Evolutionary conservation across 2,113 vertebrate species (phyloP), one percentile per base, ranked within the genome.

Genomic region (Pao palembangensis): DNA sequence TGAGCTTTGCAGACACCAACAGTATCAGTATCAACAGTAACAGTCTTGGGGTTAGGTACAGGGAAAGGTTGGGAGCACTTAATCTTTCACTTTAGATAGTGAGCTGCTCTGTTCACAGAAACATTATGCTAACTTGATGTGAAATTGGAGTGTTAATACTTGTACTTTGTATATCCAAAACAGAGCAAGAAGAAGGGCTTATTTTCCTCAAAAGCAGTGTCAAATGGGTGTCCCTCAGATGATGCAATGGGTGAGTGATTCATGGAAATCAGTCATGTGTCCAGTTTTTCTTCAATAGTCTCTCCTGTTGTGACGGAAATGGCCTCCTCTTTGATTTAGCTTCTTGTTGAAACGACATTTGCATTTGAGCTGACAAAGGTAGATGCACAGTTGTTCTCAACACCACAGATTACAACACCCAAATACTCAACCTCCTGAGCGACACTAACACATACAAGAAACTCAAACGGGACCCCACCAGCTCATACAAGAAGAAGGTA

Each of bases 91-190:
- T 28, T 6, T 44, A 43, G 1, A 51, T 64, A 50, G 17, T 57
- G 11, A 48, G 64, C 31, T 57, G 44, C 15, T 47, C 44, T 17
- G 44, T 47, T 19, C 11, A 25, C 2, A 1, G 19, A 23, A 23
- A 20, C 49, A 23, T 50, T 19, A 50, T 21, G 20, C 20, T 21
- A 19, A 7, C 8, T 17, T 48, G 46, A 11, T 23, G 4, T 21
- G 5, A 21, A 18, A 21, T 14, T 20, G 15, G 58, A 31, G 38
- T 57, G 16, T 66, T 51, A 41, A 65, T 66, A 19, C 8, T 55
- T 58, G 51, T 43, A 23, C 6, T 52, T 64, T 62, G 21, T 54
- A 4, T 78, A 64, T 46, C 66, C 85, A 67, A 64, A 67, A 63
- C 63, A 58, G 47, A 44, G 4, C 12, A 64, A 58, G 67, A 31